Evolutionary conservation across 1,140 invertebrate species (phyloP).

Genomic region (Bradynema listronoti): DNA sequence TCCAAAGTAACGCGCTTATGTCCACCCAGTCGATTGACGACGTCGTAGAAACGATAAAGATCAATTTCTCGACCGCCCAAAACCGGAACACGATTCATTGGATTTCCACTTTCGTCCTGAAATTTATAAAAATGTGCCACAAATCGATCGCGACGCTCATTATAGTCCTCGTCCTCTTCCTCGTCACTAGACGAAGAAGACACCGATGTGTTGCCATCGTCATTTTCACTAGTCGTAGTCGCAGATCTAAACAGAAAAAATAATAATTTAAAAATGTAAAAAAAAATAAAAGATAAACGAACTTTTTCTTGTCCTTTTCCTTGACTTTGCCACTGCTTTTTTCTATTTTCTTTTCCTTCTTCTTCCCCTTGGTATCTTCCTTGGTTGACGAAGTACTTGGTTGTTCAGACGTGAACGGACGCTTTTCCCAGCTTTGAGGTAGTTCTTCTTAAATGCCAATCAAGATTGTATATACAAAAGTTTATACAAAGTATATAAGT

Average conservation of each 20-base stretch:
- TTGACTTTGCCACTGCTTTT: neutral
- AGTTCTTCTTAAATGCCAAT: slow-evolving; percentile 13
- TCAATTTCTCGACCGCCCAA: slow-evolving; percentile 33
- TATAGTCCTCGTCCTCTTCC: slow-evolving; percentile 23
- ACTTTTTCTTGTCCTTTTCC: neutral
- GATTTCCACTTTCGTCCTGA: slow-evolving; percentile 28
- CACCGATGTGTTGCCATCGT: too few species aligned
- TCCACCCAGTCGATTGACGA: slow-evolving; percentile 24
- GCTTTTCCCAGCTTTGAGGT: slow-evolving; percentile 20
- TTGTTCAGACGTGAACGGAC: neutral
- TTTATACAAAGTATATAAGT: too few species aligned
- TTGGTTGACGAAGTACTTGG: neutral
- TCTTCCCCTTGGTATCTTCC: neutral
- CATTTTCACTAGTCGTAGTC: too few species aligned
- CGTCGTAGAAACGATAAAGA: slow-evolving; percentile 29
- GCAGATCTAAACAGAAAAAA: too few species aligned
- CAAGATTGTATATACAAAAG: too few species aligned
- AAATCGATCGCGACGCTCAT: slow-evolving; percentile 23
- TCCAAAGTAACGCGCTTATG: slow-evolving; percentile 30
- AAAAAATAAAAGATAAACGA: neutral
- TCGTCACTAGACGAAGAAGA: slow-evolving; percentile 3
- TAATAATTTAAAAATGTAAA: neutral
- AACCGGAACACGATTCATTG: slow-evolving; percentile 21
- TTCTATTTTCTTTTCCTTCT: neutral
- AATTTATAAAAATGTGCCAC: slow-evolving; percentile 34